Conservation (phyloP, 2,797 vertebrate species). For the Brachymystax lenok region DNA sequence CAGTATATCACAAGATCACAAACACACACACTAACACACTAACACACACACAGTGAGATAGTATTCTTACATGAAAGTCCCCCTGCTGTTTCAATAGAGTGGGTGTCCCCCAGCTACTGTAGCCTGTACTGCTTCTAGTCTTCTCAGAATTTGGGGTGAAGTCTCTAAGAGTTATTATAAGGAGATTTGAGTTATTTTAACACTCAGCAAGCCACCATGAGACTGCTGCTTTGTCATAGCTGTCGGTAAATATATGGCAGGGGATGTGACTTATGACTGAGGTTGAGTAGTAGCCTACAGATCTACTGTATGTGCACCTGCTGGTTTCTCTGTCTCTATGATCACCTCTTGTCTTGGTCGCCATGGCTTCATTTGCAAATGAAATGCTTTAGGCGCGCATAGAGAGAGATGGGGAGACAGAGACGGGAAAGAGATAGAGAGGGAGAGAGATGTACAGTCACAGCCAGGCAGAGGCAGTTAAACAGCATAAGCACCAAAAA, state of each 20-base stretch:
- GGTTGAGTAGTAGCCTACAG: not conserved
- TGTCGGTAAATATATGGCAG: not conserved
- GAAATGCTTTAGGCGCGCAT: slow-evolving; percentile 24
- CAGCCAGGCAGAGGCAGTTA: not conserved
- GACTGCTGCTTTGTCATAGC: not conserved
- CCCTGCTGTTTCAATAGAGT: not conserved
- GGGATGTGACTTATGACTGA: not conserved
- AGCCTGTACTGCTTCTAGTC: not conserved
- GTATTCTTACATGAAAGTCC: not conserved
- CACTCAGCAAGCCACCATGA: not conserved
- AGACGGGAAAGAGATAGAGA: not conserved
- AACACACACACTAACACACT: not conserved
- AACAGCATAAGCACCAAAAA: not conserved
- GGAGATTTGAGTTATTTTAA: not conserved
- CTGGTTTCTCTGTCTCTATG: slow-evolving; percentile 28
- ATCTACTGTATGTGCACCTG: not conserved
- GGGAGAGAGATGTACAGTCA: not conserved
- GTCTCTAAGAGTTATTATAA: not conserved
- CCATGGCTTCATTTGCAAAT: slow-evolving; percentile 24
- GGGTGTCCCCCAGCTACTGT: not conserved
- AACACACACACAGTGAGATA: not conserved
- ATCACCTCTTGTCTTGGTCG: slow-evolving; percentile 42
- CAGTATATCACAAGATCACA: not conserved
- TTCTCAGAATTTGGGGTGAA: not conserved
- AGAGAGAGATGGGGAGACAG: not conserved